These are phyloP conservation scores for human (Homo sapiens) DNA, from an alignment of 2,113 vertebrate genomes.

Conservation along the genomic window DNA sequence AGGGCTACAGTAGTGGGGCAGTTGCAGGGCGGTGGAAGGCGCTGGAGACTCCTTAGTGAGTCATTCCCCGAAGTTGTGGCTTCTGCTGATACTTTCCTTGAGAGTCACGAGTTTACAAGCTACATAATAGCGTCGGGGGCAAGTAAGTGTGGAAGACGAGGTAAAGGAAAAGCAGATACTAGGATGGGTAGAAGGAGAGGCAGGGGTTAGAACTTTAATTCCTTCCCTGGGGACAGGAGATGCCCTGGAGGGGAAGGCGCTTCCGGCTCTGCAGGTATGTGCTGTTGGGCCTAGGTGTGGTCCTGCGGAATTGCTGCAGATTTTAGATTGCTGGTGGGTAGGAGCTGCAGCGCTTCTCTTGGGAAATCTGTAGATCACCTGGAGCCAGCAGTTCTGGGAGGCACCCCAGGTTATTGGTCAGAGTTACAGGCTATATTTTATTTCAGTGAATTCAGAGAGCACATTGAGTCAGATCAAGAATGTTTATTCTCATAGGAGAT, in stretches of 20 bases:
- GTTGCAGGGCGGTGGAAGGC: not conserved
- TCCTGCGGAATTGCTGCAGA: not conserved
- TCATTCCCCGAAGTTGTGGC: conserved; percentile 32
- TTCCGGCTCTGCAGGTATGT: not conserved
- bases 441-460: not conserved
- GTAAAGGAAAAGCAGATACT: not conserved
- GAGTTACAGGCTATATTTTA: not conserved
- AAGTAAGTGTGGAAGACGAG: conserved; percentile 4
- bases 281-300: not conserved
- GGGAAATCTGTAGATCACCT: not conserved
- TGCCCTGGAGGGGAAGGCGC: not conserved
- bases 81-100: conserved; percentile 31
- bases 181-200: not conserved
- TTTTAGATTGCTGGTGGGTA: not conserved
- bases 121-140: not conserved
- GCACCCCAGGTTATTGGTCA: not conserved
- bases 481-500: conserved; percentile 16
- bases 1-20: not conserved
- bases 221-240: not conserved
- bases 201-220: not conserved
- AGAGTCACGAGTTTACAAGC: not conserved
- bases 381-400: not conserved
- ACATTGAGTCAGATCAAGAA: not conserved
- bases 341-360: not conserved
- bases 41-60: not conserved